Evolutionary conservation across 2,797 vertebrate genomes (phyloP), one percentile per base, ranked within the genome.

Genomic region (Sebastes iracundus): DNA sequence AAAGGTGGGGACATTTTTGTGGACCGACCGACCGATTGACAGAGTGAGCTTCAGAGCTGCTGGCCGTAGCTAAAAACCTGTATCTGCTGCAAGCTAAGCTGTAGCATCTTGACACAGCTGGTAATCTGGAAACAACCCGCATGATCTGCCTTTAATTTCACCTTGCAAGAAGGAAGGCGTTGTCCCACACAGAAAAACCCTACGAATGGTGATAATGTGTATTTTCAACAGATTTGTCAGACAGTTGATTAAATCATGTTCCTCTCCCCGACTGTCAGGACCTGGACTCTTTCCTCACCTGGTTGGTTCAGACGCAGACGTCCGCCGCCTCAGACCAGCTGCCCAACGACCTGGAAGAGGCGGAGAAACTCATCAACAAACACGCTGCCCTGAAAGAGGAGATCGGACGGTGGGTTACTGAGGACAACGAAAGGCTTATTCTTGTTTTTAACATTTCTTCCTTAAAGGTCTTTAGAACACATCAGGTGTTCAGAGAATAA

Each of bases 311-410:
- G 82, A 98, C 96, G 0, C 98, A 99, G 91, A 97, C 94, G 0
- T 87, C 96, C 0, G 97, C 96, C 0, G 96, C 97, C 2, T 95
- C 94, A 0, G 92, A 96, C 7, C 97, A 97, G 90, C 81, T 97
- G 7, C 98, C 98, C 0, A 93, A 94, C 0, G 93, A 94, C 55
- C 86, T 98, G 88, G 93, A 93, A 0, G 97, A 98, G 42, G 98
- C 98, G 0, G 98, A 99, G 90, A 90, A 68, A 18, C 88, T 99
- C 77, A 94, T 99, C 74, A 95, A 95, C 88, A 96, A 95, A 2
- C 98, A 99, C 1, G 97, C 93, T 0, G 95, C 97, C 0, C 96
- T 99, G 16, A 99, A 99, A 81, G 98, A 99, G 90, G 98, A 99
- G 91, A 97, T 99, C 9, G 96, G 96, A 13, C 96, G 96, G 85